These are phyloP conservation scores for Pelvicachromis taeniatus DNA, from an alignment of 2,113 vertebrate genomes.

Conservation along the genomic window DNA sequence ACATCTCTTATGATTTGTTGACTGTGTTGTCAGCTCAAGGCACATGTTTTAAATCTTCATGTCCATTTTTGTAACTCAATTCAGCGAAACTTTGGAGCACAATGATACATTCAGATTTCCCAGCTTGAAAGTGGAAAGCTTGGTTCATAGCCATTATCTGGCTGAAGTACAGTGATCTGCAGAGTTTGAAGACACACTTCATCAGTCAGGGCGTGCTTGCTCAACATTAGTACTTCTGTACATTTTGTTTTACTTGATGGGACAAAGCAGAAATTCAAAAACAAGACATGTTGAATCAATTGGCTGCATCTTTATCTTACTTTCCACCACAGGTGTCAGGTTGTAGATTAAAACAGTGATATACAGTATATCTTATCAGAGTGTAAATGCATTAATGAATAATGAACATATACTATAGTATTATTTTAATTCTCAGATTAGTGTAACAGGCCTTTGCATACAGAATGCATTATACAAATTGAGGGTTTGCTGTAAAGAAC, in stretches of 20 bases:
- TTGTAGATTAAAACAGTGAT: background rate
- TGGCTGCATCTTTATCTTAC: background rate
- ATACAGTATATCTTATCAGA: background rate
- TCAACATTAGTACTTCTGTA: background rate
- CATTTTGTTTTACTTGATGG: slow-evolving; percentile 3
- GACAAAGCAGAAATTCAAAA: background rate
- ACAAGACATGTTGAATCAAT: background rate
- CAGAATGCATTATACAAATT: background rate
- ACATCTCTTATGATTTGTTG: slow-evolving; percentile 14
- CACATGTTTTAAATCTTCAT: slow-evolving; percentile 44
- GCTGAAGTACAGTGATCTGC: slow-evolving; percentile 38
- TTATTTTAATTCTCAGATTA: background rate
- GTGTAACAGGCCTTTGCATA: background rate
- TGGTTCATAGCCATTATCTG: slow-evolving; percentile 37
- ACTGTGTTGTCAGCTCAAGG: slow-evolving; percentile 21
- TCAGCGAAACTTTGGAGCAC: slow-evolving; percentile 20
- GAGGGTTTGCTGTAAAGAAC: background rate
- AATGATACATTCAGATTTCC: slow-evolving; percentile 51
- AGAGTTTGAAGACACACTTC: slow-evolving; percentile 52
- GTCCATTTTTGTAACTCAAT: slow-evolving; percentile 26
- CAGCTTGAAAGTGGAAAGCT: slow-evolving; percentile 53
- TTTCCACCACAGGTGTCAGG: background rate
- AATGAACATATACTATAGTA: background rate
- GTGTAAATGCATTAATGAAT: background rate
- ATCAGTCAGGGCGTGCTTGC: slow-evolving; percentile 34